Conservation (phyloP, 2,888 invertebrate genomes). For the Morpho achilles region DNA sequence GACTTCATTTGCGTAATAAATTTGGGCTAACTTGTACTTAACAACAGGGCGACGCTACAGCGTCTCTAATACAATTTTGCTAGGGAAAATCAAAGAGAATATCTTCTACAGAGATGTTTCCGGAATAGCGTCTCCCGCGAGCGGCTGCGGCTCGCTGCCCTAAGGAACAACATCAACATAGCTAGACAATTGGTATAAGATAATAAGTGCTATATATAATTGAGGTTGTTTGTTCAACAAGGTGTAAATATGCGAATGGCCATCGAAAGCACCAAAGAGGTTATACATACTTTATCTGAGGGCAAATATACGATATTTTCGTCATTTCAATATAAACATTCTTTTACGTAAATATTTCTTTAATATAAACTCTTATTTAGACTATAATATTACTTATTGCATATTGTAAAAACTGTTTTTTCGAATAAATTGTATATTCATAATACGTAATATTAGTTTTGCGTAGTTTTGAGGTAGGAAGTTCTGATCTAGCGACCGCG, state of each 20-base stretch:
- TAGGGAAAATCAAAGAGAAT: constrained; percentile 8
- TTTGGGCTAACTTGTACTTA: constrained; percentile 28
- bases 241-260: constrained; percentile 67
- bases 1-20: constrained; percentile 9
- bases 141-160: constrained; percentile 24
- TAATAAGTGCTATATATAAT: constrained; percentile 41
- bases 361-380: constrained; percentile 73
- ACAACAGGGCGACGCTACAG: constrained; percentile 26
- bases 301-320: constrained; percentile 60
- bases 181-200: constrained; percentile 40
- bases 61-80: constrained; percentile 8
- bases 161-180: constrained; percentile 43
- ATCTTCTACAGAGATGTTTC: constrained; percentile 2
- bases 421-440: constrained; percentile 65
- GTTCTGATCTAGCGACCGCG: constrained; percentile 44
- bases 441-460: constrained; percentile 57
- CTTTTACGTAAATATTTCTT: constrained; percentile 71
- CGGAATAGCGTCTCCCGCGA: neutral
- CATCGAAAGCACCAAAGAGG: constrained; percentile 67
- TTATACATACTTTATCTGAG: constrained; percentile 55
- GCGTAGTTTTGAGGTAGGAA: constrained; percentile 76
- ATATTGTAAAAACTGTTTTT: constrained; percentile 61
- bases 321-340: constrained; percentile 57
- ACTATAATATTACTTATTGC: constrained; percentile 68
- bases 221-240: constrained; percentile 60